Evolutionary conservation across 1,140 invertebrate species (phyloP).

Genomic region (Diorhabda elongata): DNA sequence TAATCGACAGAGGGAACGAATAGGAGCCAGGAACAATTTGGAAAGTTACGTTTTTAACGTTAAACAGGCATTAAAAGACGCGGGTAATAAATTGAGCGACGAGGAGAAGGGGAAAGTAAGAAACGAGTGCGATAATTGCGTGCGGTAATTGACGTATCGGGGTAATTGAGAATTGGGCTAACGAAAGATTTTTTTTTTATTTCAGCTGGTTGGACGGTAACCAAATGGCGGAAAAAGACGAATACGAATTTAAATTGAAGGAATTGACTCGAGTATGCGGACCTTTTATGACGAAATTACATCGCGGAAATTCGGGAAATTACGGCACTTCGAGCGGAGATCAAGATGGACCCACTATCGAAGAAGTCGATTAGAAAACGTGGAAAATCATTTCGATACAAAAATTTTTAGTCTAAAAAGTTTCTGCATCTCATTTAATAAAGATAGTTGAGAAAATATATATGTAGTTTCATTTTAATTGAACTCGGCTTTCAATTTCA

Average conservation of each 20-base stretch:
- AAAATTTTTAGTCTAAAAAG: too few species aligned
- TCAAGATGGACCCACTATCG: slow-evolving; percentile 44
- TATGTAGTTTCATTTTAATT: too few species aligned
- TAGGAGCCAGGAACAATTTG: slow-evolving; percentile 62
- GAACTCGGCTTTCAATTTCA: too few species aligned
- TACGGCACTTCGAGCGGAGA: slow-evolving; percentile 14
- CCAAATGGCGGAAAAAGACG: slow-evolving; percentile 58
- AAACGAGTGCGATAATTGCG: slow-evolving; percentile 54
- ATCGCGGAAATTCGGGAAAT: slow-evolving; percentile 35
- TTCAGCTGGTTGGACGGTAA: slow-evolving; percentile 64
- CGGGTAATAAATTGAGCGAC: slow-evolving; percentile 35
- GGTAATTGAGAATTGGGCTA: not conserved
- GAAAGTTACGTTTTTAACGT: slow-evolving; percentile 70
- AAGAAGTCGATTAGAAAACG: slow-evolving; percentile 45
- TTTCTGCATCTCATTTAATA: too few species aligned
- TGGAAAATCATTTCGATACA: too few species aligned
- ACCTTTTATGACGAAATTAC: slow-evolving; percentile 53
- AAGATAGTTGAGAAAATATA: too few species aligned
- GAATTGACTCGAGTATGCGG: slow-evolving; percentile 51
- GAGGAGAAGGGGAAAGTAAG: slow-evolving; percentile 48
- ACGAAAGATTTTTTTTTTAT: not conserved
- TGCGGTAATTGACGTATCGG: slow-evolving; percentile 26
- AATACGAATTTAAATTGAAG: slow-evolving; percentile 56
- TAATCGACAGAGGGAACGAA: slow-evolving; percentile 54
- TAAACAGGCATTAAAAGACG: slow-evolving; percentile 41